Conservation (phyloP, 2,113 vertebrate genomes). For the Halcyon senegalensis region DNA sequence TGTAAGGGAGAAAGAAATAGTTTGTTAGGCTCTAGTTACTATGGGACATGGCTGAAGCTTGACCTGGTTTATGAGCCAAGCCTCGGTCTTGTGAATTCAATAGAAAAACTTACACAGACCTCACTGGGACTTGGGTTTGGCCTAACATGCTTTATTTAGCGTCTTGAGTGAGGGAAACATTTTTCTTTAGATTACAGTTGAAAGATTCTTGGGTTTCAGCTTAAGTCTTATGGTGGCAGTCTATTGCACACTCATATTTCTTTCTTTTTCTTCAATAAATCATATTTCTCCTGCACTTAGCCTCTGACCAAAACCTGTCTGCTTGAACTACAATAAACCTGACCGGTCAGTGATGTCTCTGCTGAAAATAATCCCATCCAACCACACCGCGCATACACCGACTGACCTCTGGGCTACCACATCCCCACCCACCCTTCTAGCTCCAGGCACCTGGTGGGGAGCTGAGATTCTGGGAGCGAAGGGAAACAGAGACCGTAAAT, state of each 20-base stretch:
- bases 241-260: neutral
- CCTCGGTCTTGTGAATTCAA: neutral
- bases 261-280: constrained; percentile 41
- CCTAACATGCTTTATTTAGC: constrained; percentile 29
- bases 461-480: neutral
- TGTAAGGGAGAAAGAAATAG: neutral
- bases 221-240: neutral
- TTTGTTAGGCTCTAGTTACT: constrained; percentile 32
- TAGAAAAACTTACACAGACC: neutral
- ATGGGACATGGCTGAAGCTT: constrained; percentile 34
- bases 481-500: neutral
- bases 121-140: constrained; percentile 50
- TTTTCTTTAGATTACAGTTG: constrained; percentile 51
- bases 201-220: constrained; percentile 63
- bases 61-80: constrained; percentile 53
- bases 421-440: neutral
- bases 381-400: neutral
- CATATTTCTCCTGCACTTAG: neutral
- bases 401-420: neutral
- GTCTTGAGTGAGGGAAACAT: constrained; percentile 24
- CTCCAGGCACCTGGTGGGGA: constrained; percentile 4
- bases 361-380: neutral
- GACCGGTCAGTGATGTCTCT: neutral
- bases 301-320: constrained; percentile 28
- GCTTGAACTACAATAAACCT: neutral